Conservation (phyloP, 2,797 vertebrate species). For the Leontopithecus rosalia region DNA sequence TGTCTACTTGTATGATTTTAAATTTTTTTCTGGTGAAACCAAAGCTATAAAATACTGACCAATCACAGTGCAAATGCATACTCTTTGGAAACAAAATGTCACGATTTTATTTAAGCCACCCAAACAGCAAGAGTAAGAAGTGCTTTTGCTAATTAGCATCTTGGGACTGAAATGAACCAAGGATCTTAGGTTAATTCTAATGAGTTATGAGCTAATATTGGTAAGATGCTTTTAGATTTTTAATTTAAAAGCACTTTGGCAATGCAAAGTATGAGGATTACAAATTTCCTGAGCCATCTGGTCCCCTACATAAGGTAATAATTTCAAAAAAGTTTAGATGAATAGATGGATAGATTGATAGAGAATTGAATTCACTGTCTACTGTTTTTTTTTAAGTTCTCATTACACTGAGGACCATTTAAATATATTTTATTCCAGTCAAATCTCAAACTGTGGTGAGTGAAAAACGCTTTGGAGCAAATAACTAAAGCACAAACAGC, state of each 20-base stretch:
- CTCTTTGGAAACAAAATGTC: constrained; percentile 41
- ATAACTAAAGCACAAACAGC: not conserved
- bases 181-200: constrained; percentile 67
- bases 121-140: constrained; percentile 45
- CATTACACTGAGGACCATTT: not conserved
- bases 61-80: not conserved
- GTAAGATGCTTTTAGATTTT: constrained; percentile 65
- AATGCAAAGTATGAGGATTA: constrained; percentile 51
- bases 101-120: constrained; percentile 28
- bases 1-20: not conserved
- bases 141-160: constrained; percentile 57
- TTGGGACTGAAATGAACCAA: constrained; percentile 44
- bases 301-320: constrained; percentile 6
- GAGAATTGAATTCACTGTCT: constrained; percentile 17
- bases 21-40: not conserved
- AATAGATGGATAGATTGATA: not conserved
- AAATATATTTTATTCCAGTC: constrained; percentile 32
- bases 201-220: constrained; percentile 58
- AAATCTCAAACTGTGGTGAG: constrained; percentile 1
- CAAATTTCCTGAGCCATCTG: constrained; percentile 61
- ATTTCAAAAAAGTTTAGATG: constrained; percentile 48
- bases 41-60: not conserved
- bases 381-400: constrained; percentile 9
- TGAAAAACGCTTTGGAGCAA: not conserved
- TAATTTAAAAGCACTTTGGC: constrained; percentile 63